Evolutionary conservation across 92 coral and sea anemone genomes (phyloP).

Genomic region (Bergia puertoricense): DNA sequence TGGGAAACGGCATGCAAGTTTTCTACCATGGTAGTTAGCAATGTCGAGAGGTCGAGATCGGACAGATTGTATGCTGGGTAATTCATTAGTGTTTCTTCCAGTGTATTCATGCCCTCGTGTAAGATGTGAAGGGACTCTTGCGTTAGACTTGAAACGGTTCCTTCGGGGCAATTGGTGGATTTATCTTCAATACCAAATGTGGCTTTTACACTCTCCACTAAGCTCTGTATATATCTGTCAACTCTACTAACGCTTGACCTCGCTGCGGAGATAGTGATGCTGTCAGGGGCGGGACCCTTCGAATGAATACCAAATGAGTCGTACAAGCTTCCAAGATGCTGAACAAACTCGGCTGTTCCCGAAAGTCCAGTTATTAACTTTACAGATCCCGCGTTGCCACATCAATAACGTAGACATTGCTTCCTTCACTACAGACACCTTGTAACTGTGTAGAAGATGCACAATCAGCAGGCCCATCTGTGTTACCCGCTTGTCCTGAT

Average conservation of each 20-base stretch:
- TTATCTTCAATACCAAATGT: slow-evolving; percentile 44
- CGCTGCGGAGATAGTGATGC: slow-evolving; percentile 16
- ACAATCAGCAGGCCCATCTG: slow-evolving; percentile 37
- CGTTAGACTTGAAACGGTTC: slow-evolving; percentile 27
- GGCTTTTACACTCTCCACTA: slow-evolving; percentile 43
- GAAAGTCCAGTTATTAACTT: slow-evolving; percentile 47
- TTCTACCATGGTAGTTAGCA: slow-evolving; percentile 36
- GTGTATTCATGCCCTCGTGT: slow-evolving; percentile 31
- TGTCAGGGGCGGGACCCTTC: neutral
- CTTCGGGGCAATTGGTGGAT: slow-evolving; percentile 38
- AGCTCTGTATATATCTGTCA: slow-evolving; percentile 33
- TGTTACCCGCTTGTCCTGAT: slow-evolving; percentile 20
- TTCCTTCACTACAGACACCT: slow-evolving; percentile 33
- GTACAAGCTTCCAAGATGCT: slow-evolving; percentile 45
- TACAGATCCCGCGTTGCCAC: slow-evolving; percentile 29
- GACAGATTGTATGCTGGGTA: too few relatives aligned
- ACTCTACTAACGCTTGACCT: neutral
- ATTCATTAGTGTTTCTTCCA: slow-evolving; percentile 32
- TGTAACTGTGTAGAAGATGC: slow-evolving; percentile 40
- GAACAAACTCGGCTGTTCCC: slow-evolving; percentile 41
- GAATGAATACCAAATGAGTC: slow-evolving; percentile 46
- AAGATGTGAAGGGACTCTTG: slow-evolving; percentile 31
- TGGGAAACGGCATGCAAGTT: slow-evolving; percentile 19
- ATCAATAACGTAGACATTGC: slow-evolving; percentile 35
- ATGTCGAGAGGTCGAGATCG: slow-evolving; percentile 36